phyloP scores from a whole-genome alignment of 2,113 vertebrate species.

The Poeciliopsis turrubarensis region DNA sequence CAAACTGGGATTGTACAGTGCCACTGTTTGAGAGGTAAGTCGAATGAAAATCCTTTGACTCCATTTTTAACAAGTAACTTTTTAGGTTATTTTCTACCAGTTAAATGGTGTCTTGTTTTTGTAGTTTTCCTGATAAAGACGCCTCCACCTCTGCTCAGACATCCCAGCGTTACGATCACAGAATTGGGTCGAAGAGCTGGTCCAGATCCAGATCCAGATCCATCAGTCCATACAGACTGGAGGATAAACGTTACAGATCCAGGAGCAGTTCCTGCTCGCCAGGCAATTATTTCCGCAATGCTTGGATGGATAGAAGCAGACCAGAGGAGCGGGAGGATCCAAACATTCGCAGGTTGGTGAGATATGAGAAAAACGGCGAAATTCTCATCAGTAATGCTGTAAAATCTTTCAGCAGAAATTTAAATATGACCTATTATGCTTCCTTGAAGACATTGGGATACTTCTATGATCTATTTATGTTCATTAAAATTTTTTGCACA shows the following conservation, averaged over 20 bases:
- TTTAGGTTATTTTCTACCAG: accelerated
- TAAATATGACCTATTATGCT: too few relatives aligned
- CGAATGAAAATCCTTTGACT: background rate
- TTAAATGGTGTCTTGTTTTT: background rate
- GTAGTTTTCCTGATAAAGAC: constrained; percentile 22
- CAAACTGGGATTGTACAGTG: constrained; percentile 88
- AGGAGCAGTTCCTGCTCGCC: background rate
- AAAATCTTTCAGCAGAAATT: too few relatives aligned
- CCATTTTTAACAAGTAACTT: background rate
- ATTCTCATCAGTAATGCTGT: too few relatives aligned
- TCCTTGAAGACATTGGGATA: too few relatives aligned
- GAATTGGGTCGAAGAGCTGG: background rate
- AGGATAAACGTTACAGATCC: background rate
- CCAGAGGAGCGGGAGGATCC: constrained; percentile 10
- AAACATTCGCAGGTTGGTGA: constrained; percentile 46
- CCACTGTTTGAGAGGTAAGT: constrained; percentile 57
- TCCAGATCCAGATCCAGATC: constrained; percentile 42
- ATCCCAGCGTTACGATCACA: background rate
- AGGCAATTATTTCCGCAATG: background rate
- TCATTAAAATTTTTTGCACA: too few relatives aligned
- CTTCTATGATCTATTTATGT: too few relatives aligned
- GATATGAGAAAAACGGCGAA: background rate
- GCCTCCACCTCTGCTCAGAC: background rate
- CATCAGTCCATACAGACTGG: constrained; percentile 29
- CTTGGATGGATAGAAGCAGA: background rate